Conservation (phyloP, 2,113 vertebrate genomes). For the Sylvilagus bachmani region DNA sequence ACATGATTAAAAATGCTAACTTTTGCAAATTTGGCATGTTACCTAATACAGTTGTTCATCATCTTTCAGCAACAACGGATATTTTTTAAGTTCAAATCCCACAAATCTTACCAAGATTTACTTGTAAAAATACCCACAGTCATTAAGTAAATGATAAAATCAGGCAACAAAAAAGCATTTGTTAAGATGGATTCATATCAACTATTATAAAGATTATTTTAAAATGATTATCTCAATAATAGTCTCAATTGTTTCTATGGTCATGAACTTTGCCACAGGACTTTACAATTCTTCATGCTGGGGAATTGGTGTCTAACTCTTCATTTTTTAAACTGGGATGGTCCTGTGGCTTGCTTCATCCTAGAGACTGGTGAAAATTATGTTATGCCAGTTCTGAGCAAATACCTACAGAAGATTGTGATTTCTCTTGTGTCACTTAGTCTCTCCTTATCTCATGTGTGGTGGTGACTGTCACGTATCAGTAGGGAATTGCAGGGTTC, state of each 20-base stretch:
- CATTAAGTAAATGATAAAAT: not conserved
- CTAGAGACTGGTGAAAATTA: not conserved
- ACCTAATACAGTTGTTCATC: not conserved
- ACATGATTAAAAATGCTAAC: not conserved
- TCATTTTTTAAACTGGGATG: not conserved
- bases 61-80: not conserved
- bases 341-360: not conserved
- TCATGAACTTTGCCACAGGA: not conserved
- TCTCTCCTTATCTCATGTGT: not conserved
- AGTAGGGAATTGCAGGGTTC: not conserved
- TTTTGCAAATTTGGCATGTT: not conserved
- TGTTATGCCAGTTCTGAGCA: not conserved
- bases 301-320: not conserved
- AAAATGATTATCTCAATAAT: not conserved
- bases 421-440: not conserved
- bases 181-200: not conserved
- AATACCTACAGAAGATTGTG: not conserved
- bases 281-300: not conserved
- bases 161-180: not conserved
- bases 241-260: not conserved
- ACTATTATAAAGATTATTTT: not conserved
- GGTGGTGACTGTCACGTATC: not conserved
- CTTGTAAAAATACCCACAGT: not conserved
- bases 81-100: not conserved
- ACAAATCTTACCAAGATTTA: not conserved